phyloP scores from a whole-genome alignment of 2,113 vertebrate genomes.

The Oreotrochilus melanogaster region DNA sequence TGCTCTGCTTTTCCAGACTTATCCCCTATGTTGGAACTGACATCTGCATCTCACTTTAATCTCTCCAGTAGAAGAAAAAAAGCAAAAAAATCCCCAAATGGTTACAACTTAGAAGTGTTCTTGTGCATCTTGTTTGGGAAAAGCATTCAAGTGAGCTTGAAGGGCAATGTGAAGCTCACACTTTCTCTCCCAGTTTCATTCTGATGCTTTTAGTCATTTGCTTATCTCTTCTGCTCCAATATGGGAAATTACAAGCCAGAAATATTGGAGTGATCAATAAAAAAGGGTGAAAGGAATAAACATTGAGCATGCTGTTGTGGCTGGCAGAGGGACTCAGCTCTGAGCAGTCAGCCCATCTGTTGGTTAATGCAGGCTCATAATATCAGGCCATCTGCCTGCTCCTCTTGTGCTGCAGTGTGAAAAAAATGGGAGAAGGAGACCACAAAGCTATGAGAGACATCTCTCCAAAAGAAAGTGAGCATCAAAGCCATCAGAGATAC shows the following conservation, averaged over 20 bases:
- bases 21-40: background rate
- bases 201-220: background rate
- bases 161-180: background rate
- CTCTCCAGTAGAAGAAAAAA: background rate
- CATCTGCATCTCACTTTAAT: background rate
- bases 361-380: background rate
- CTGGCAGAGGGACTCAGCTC: constrained; percentile 11
- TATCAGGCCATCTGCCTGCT: constrained; percentile 49
- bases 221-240: background rate
- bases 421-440: background rate
- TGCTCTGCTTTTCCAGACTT: background rate
- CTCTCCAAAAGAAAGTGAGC: background rate
- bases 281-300: background rate
- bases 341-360: constrained; percentile 47
- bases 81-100: background rate
- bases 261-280: constrained; percentile 31
- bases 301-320: constrained; percentile 44
- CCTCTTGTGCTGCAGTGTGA: background rate
- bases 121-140: background rate
- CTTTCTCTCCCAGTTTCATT: background rate
- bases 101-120: background rate
- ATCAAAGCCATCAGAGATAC: background rate
- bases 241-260: background rate
- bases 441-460: background rate
- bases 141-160: background rate